These are phyloP conservation scores for Psittacula echo DNA, from an alignment of 2,797 vertebrate genomes.

Conservation along the genomic window DNA sequence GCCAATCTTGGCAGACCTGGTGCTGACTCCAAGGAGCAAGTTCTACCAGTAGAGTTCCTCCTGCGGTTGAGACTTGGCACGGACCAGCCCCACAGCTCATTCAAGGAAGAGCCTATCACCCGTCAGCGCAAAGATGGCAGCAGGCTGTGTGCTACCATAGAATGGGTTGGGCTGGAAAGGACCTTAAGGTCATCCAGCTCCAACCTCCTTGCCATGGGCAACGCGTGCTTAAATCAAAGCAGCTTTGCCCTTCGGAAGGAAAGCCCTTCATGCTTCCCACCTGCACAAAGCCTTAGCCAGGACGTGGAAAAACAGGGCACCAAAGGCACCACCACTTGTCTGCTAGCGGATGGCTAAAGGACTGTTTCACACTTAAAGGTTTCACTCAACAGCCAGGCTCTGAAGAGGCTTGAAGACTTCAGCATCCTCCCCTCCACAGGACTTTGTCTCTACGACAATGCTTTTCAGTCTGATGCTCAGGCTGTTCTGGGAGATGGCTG, in stretches of 20 bases:
- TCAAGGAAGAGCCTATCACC: background rate
- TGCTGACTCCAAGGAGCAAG: background rate
- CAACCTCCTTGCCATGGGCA: background rate
- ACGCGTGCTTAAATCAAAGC: rapidly evolving
- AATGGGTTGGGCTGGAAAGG: background rate
- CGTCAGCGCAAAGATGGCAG: rapidly evolving
- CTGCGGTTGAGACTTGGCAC: background rate
- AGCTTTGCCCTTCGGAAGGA: background rate
- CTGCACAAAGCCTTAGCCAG: background rate
- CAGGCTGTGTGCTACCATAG: background rate
- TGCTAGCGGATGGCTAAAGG: rapidly evolving
- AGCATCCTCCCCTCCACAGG: background rate
- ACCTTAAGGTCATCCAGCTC: background rate
- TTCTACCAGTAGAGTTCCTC: constrained; percentile 3
- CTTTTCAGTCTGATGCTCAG: background rate
- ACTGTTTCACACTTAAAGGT: rapidly evolving
- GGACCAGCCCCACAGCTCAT: background rate
- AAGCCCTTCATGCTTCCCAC: background rate
- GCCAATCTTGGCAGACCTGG: background rate
- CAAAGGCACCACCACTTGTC: background rate
- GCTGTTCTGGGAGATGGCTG: background rate
- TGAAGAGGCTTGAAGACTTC: background rate
- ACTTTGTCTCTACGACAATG: rapidly evolving
- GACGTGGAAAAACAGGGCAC: background rate
- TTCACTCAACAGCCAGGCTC: background rate